A percentile compares a stretch with the other conserved stretches of the same genome.
Conservation (phyloP, 2,888 invertebrate genomes). For the Ptychoptera albimana region DNA sequence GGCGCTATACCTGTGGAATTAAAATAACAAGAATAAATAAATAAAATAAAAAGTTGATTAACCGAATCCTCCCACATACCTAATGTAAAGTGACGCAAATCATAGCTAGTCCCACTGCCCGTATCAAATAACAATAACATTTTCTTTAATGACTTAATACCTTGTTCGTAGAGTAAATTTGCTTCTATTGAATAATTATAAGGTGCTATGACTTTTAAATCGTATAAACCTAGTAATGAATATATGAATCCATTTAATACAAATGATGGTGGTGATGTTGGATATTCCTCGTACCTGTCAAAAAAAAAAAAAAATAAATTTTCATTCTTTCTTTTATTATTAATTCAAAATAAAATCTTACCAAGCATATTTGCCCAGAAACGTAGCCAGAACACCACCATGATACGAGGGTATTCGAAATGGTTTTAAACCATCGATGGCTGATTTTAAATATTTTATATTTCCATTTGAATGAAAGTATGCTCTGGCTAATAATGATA, state of each 20-base stretch:
- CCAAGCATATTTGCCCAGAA: conserved; percentile 79
- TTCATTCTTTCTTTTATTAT: no score
- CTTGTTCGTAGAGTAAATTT: conserved; percentile 61
- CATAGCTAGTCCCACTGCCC: conserved; percentile 90
- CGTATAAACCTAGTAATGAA: conserved; percentile 88
- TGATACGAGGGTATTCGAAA: conserved; percentile 56
- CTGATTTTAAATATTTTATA: conserved; percentile 61
- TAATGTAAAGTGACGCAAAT: conserved; percentile 82
- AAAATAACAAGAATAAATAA: neutral
- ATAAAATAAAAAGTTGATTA: neutral
- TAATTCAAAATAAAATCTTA: conserved; percentile 30
- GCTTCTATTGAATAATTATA: conserved; percentile 54
- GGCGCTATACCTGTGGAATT: conserved; percentile 50
- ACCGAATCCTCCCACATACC: conserved; percentile 18
- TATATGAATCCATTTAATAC: conserved; percentile 98
- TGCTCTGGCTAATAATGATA: conserved; percentile 86
- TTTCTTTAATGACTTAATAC: conserved; percentile 71
- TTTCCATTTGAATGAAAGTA: conserved; percentile 68
- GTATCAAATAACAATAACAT: conserved; percentile 87
- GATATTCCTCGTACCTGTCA: conserved; percentile 91
- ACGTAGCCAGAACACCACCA: conserved; percentile 72
- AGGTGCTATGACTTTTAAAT: conserved; percentile 69
- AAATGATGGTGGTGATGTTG: conserved; percentile 85
- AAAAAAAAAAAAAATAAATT: neutral
- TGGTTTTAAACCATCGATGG: conserved; percentile 61